Evolutionary conservation across 2,888 invertebrate species (phyloP), one percentile per base, ranked within the genome.

Genomic region (Aricia artaxerxes): DNA sequence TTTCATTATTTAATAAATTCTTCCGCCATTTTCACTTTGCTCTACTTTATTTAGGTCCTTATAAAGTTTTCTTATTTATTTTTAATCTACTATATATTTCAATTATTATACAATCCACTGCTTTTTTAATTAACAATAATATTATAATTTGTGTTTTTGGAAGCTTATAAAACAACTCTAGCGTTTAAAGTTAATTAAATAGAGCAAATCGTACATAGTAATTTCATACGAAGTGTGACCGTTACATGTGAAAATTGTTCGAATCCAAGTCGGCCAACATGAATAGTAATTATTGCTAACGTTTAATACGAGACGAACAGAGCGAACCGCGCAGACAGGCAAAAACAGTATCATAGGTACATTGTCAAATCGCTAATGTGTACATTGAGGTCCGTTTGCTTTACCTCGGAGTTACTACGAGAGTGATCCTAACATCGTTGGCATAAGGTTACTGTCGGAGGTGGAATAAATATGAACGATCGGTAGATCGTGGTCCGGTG

Each of bases 171-270:
- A 60, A 60, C 2, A 24, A 9, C 24, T 61, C 1, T n/a, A 61
- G 7, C 61, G 24, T 61, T n/a, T 9, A 35, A 9, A 38, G 11
- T 9, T 13, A 24, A n/a, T 73, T 49, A 78, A 73, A 78, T 78
- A 73, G 78, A 78, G 78, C 78, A 78, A 53, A 73, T 73, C 72
- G 78, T 44, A 53, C n/a, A 73, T 78, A 31, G 72, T 72, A 53
- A 61, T 35, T 38, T 31, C n/a, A 53, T 72, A 38, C 72, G 57
- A 78, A 69, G 40, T 64, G 57, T 57, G 57, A 57, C 40, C 40
- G 73, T 40, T 73, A n/a, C 16, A 73, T 73, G 73, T 73, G 40
- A 73, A 73, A 73, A 40, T 73, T 73, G n/a, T 73, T 73, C 16
- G 73, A 73, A 40, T 73, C 16, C n/a, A 40, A 40, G 16, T 73